phyloP scores from a whole-genome alignment of 2,888 invertebrate species.

The Chrysotoxum bicinctum region DNA sequence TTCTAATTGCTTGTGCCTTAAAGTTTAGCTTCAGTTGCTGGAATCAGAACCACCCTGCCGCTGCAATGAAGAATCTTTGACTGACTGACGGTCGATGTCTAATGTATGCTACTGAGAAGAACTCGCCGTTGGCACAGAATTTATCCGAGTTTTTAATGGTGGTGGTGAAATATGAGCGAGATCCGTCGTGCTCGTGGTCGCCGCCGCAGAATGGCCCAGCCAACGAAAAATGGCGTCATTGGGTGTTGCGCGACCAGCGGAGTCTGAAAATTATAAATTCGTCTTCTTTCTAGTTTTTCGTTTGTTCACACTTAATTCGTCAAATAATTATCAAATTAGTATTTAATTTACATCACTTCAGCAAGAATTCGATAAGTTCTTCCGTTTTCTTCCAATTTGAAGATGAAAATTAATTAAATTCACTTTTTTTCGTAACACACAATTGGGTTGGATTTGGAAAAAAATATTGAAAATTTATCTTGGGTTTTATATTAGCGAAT shows the following conservation, averaged over 20 bases:
- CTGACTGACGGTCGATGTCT: constrained; percentile 18
- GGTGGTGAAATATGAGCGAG: constrained; percentile 62
- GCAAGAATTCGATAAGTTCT: background rate
- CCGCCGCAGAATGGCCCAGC: constrained; percentile 66
- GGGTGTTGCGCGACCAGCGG: constrained; percentile 71
- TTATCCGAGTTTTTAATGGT: constrained; percentile 43
- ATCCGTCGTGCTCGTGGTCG: constrained; percentile 66
- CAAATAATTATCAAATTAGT: background rate
- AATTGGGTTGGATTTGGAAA: background rate
- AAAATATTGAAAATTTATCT: constrained; percentile 7
- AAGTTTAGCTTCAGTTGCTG: constrained; percentile 1
- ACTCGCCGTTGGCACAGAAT: constrained; percentile 52
- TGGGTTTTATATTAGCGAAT: constrained; percentile 26
- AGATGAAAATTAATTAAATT: constrained; percentile 12
- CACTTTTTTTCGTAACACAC: constrained; percentile 35
- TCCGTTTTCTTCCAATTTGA: background rate
- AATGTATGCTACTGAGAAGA: constrained; percentile 21
- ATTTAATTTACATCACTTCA: constrained; percentile 8
- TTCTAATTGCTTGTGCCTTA: background rate
- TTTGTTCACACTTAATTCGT: background rate
- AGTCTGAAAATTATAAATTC: constrained; percentile 54
- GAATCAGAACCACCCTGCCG: constrained; percentile 50
- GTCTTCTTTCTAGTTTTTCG: background rate
- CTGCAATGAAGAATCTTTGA: constrained; percentile 45
- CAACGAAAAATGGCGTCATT: constrained; percentile 73